These are phyloP conservation scores for Cosmopolites sordidus DNA, from an alignment of 2,888 invertebrate species.

Conservation along the genomic window DNA sequence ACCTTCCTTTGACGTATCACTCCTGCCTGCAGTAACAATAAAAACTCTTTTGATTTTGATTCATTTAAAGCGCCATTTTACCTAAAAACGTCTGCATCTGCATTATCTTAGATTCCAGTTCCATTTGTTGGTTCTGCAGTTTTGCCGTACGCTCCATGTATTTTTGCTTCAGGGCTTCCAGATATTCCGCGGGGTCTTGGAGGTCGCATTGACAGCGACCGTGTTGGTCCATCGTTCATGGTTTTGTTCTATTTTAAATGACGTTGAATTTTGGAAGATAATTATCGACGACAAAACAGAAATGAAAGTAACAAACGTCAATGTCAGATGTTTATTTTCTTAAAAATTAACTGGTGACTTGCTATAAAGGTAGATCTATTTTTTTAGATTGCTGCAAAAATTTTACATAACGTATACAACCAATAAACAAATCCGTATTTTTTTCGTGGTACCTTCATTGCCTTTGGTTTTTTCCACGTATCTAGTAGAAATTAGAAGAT, in stretches of 20 bases:
- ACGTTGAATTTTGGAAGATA: conserved; percentile 14
- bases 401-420: too few species aligned
- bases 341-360: too few species aligned
- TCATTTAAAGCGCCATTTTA: conserved; percentile 1
- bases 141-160: conserved; percentile 20
- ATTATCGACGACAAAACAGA: background rate
- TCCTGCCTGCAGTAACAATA: too few species aligned
- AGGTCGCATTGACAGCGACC: conserved; percentile 18
- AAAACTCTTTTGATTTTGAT: too few species aligned
- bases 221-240: conserved; percentile 19
- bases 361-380: too few species aligned
- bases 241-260: background rate
- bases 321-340: background rate
- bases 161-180: conserved; percentile 19
- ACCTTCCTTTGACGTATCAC: background rate
- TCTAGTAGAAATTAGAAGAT: too few species aligned
- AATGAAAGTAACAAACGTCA: background rate
- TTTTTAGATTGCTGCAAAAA: too few species aligned
- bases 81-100: conserved; percentile 21
- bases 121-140: conserved; percentile 18
- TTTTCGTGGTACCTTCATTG: too few species aligned
- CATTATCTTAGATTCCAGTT: conserved; percentile 20
- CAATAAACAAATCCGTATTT: too few species aligned
- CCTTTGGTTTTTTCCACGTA: too few species aligned
- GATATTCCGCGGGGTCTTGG: conserved; percentile 18